phyloP scores from a whole-genome alignment of 2,797 vertebrate species.

The Schizopygopsis pylzovi region DNA sequence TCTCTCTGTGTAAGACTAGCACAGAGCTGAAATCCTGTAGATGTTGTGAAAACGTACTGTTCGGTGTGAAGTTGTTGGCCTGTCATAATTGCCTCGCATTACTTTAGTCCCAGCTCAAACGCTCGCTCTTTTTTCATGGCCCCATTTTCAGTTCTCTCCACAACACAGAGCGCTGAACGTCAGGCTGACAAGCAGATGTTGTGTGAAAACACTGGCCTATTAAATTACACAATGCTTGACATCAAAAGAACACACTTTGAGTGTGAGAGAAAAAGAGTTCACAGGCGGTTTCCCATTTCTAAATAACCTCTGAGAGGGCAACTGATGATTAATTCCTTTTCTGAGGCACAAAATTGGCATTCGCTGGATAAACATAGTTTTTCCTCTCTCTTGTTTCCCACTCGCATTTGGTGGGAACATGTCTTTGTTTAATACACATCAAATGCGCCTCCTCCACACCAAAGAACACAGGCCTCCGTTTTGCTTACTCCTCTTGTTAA shows the following conservation, averaged over 20 bases:
- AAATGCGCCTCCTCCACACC: conserved; percentile 30
- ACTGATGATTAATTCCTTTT: conserved; percentile 73
- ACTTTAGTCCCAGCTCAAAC: conserved; percentile 27
- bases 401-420: conserved; percentile 40
- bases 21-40: conserved; percentile 45
- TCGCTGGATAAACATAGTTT: conserved; percentile 66
- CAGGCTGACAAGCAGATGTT: conserved; percentile 80
- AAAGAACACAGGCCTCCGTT: conserved; percentile 9
- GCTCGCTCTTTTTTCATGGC: conserved; percentile 52
- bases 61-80: conserved; percentile 35
- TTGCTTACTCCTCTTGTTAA: conserved; percentile 27
- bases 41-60: conserved; percentile 23
- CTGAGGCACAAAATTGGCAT: conserved; percentile 63
- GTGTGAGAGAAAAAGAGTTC: conserved; percentile 73
- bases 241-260: conserved; percentile 70
- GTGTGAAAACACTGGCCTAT: conserved; percentile 79
- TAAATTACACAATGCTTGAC: conserved; percentile 75
- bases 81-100: conserved; percentile 48
- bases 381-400: conserved; percentile 12
- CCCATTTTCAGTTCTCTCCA: conserved; percentile 64
- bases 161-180: conserved; percentile 71
- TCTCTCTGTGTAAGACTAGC: conserved; percentile 26
- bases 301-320: conserved; percentile 63
- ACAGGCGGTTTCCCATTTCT: conserved; percentile 63
- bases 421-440: conserved; percentile 36